Base-by-base conservation (phyloP, 2,797 vertebrate species). In the Tympanoctomys barrerae region DNA sequence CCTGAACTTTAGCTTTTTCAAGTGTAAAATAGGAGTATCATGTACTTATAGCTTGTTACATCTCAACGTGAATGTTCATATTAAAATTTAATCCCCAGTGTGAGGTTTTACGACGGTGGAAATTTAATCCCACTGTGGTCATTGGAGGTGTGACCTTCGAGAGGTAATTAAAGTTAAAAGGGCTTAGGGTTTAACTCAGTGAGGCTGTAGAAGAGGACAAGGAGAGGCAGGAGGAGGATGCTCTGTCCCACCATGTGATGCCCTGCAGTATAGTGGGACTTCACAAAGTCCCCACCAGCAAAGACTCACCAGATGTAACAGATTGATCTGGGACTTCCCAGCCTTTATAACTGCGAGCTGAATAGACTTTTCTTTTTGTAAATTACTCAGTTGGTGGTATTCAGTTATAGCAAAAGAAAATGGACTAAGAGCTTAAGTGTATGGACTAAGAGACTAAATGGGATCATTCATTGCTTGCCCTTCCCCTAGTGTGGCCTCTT, bases 41-140 rank as follows among this genome's bases (percentile, higher is more conserved):
- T 49, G 36, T 39, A 33, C 71, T 52, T 66, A 62, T 3, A 54
- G 52, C 39, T 82, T 83, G 7, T 54, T 49, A 24, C 36, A 33
- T 54, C n/a, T 86, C 59, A 26, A 33, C 13, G 42, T 71, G 71
- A 85, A 85, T 70, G 39, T 14, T 49, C 26, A 19, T 71, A 81
- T 62, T 90, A 88, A 94, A 52, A 71, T 80, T 80, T 79, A 94
- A 79, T 94, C 64, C 54, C 26, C 24, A 52, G n/a, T 90, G 54
- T 85, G 31, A 84, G 46, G 33, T 79, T 61, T 61, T 79, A 79
- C 31, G 39, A 62, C 54, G 61, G 80, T 68, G 87, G 62, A 24
- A 52, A 79, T 62, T 71, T 90, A 70, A 86, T 86, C 26, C 77
- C 6, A 61, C 39, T 85, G 9, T 78, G 61, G 49, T 68, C 68